These are phyloP conservation scores for Acronicta leporina DNA, from an alignment of 2,888 invertebrate genomes.

Conservation along the genomic window DNA sequence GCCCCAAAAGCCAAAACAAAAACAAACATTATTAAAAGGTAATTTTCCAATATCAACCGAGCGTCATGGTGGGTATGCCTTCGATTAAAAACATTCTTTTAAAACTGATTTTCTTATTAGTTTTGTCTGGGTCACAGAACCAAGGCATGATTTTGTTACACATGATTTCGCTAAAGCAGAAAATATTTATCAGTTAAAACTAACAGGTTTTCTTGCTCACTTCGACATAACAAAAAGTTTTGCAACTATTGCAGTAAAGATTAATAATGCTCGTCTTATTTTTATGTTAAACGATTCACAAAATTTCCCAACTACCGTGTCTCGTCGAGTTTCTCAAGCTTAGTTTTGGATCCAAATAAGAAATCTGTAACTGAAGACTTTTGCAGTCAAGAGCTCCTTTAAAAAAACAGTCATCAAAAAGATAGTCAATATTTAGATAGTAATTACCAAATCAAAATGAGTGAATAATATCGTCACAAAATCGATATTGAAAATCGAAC, in stretches of 20 bases:
- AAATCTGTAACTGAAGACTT: background rate
- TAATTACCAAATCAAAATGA: background rate
- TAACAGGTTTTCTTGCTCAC: slow-evolving; percentile 9
- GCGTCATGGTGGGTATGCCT: background rate
- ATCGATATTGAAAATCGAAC: slow-evolving; percentile 13
- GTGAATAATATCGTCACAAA: slow-evolving; percentile 2
- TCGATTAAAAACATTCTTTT: background rate
- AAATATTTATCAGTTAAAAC: slow-evolving; percentile 22
- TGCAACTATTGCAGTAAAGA: slow-evolving; percentile 33
- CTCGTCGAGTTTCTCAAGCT: slow-evolving; percentile 20
- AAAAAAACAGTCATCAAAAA: background rate
- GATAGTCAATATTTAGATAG: background rate
- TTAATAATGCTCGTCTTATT: slow-evolving; percentile 23
- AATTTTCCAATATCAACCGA: background rate
- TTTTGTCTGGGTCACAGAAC: slow-evolving; percentile 29
- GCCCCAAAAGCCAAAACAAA: background rate
- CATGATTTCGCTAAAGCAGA: slow-evolving; percentile 1
- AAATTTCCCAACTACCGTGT: slow-evolving; percentile 31
- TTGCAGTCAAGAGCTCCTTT: background rate
- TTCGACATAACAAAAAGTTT: slow-evolving; percentile 23
- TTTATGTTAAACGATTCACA: slow-evolving; percentile 34
- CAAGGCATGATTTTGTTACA: slow-evolving; percentile 34
- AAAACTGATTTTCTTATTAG: slow-evolving; percentile 11
- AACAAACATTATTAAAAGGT: background rate
- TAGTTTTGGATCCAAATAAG: slow-evolving; percentile 8